A percentile compares a stretch with the other conserved stretches of the same genome.
Evolutionary conservation across 2,888 invertebrate species (phyloP).

Genomic region (Syrista parreyssii): DNA sequence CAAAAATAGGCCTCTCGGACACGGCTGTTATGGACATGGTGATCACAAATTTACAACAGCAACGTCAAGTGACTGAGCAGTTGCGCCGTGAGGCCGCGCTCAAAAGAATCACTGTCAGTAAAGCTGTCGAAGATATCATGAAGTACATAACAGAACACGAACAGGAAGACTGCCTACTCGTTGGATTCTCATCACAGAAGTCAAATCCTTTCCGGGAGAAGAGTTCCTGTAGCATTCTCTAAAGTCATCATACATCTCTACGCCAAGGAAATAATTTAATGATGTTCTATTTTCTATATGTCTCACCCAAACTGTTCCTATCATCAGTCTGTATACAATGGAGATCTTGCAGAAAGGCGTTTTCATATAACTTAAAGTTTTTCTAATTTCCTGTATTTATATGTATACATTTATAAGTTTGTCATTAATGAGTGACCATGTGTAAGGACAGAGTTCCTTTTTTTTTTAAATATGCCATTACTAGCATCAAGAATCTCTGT

Average conservation of each 20-base stretch:
- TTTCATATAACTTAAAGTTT: not conserved
- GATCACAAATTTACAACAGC: constrained; percentile 93
- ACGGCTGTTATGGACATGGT: constrained; percentile 92
- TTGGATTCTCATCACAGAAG: constrained; percentile 93
- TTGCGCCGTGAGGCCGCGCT: constrained; percentile 90
- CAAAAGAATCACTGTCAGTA: constrained; percentile 85
- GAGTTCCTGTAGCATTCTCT: constrained; percentile 87
- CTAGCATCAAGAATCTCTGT: not conserved
- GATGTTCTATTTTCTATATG: not conserved
- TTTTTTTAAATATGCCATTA: not conserved
- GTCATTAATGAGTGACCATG: not conserved
- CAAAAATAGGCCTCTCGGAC: constrained; percentile 89
- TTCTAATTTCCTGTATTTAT: not conserved
- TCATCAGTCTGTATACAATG: not conserved
- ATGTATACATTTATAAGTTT: not conserved
- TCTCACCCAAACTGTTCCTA: not conserved
- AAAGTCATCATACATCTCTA: constrained; percentile 57
- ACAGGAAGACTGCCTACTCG: constrained; percentile 91
- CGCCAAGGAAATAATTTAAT: not conserved
- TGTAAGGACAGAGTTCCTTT: not conserved
- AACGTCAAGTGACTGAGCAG: constrained; percentile 93
- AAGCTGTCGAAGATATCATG: constrained; percentile 92
- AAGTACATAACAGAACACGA: constrained; percentile 92
- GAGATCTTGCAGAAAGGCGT: not conserved
- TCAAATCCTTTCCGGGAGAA: constrained; percentile 96